Evolutionary conservation across 2,113 vertebrate genomes (phyloP), one percentile per base, ranked within the genome.

Genomic region (Dasyornis broadbenti): DNA sequence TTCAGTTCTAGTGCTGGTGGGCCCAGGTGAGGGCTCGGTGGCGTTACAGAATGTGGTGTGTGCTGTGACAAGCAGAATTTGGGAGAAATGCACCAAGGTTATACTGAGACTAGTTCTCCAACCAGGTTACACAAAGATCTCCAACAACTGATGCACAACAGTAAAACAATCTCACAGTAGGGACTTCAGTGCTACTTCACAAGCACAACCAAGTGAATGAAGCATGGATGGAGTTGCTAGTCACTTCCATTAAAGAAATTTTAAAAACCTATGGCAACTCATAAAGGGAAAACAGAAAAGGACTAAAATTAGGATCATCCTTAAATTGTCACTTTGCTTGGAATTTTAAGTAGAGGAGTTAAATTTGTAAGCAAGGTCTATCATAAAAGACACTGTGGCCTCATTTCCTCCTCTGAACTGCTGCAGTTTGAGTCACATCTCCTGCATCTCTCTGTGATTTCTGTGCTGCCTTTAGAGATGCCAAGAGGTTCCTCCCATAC

Each of bases 121-220:
- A 2, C 2, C 33, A 3, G 24, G 30, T 31, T 28, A 13, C 2
- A 52, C 18, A 5, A 14, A 49, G 12, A 26, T 5, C 16, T 37
- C 16, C 39, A 45, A 14, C 11, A 47, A 12, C 33, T 20, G 23
- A 72, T 35, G 35, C 35, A 3, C 2, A 22, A 15, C 2, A 33
- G 56, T 42, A 15, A 13, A 50, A 19, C 1, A 1, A 26, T 0
- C 26, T 31, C 6, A 9, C 6, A 26, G 9, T 0, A 11, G 0
- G 8, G 30, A 23, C 10, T 31, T 20, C 6, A 20, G 27, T 2
- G 56, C 42, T 44, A 13, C 50, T 31, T 15, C 30, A 19, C 3
- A 39, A 53, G 27, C 18, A 72, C 10, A 24, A 33, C 24, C 49
- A 18, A 30, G 31, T 27, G 57, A 42, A 83, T 8, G 60, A 72